These are phyloP conservation scores for Heliocidaris erythrogramma DNA, from an alignment of 35 echinoderm and acorn worm species.

Conservation along the genomic window DNA sequence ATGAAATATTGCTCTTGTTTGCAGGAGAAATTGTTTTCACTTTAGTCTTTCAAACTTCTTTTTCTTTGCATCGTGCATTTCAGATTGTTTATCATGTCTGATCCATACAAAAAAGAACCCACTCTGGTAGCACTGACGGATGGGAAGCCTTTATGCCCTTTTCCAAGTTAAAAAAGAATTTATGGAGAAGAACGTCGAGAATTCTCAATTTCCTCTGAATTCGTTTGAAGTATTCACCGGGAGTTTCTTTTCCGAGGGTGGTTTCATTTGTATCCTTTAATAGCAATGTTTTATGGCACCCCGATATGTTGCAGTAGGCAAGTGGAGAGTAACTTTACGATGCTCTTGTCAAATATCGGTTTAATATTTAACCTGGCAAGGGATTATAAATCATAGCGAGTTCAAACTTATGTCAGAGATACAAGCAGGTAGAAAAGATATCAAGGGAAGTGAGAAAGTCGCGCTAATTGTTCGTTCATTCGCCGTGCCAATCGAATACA, in stretches of 20 bases:
- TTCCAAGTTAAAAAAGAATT: not conserved
- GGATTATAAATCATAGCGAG: conserved; percentile 41
- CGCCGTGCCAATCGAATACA: not conserved
- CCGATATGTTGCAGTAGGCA: not conserved
- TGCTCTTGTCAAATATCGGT: conserved; percentile 25
- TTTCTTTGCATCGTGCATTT: not conserved
- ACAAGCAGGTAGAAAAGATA: not conserved
- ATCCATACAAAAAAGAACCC: not conserved
- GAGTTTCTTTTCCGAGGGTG: not conserved
- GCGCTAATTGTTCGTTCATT: conserved; percentile 11
- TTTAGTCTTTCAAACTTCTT: not conserved
- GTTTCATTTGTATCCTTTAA: conserved; percentile 2
- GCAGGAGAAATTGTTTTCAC: not conserved
- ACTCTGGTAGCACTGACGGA: not conserved
- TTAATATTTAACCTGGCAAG: conserved; percentile 34
- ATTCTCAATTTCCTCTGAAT: not conserved
- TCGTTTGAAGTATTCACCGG: not conserved
- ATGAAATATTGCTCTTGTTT: not conserved
- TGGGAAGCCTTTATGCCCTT: not conserved
- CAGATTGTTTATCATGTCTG: not conserved
- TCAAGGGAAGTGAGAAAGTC: not conserved
- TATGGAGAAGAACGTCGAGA: not conserved
- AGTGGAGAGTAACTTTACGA: not conserved
- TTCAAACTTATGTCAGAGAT: conserved; percentile 18
- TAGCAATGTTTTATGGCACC: conserved; percentile 13